phyloP scores from a whole-genome alignment of 2,113 vertebrate genomes.

The Bufo gargarizans region DNA sequence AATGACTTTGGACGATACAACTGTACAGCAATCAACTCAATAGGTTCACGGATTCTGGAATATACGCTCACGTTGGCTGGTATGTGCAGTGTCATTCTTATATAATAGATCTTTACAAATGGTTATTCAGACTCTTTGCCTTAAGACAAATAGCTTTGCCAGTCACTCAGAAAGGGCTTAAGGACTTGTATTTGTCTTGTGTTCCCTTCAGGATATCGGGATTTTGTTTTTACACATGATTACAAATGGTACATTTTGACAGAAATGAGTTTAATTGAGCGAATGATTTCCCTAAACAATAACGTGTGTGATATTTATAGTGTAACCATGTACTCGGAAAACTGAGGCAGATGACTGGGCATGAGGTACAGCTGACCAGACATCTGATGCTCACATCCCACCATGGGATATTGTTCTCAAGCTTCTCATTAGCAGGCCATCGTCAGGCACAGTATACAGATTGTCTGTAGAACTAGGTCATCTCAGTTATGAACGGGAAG shows the following conservation, averaged over 20 bases:
- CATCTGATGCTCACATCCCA: not conserved
- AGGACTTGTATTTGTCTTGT: not conserved
- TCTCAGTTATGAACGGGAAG: too few relatives aligned
- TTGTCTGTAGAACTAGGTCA: not conserved
- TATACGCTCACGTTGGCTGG: constrained; percentile 94
- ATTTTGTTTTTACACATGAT: not conserved
- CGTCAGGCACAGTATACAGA: not conserved
- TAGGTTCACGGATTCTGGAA: constrained; percentile 91
- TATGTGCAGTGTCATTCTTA: constrained; percentile 70
- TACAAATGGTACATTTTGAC: not conserved
- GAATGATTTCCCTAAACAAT: not conserved
- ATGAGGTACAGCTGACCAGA: not conserved
- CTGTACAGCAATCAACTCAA: constrained; percentile 93
- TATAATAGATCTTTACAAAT: not conserved
- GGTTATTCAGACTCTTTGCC: not conserved
- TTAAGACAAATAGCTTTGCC: not conserved
- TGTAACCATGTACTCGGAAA: not conserved
- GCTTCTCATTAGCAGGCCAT: not conserved
- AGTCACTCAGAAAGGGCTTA: not conserved
- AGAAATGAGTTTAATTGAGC: not conserved
- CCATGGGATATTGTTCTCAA: not conserved
- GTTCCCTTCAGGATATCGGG: not conserved
- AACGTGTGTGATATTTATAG: not conserved
- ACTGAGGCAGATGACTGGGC: not conserved
- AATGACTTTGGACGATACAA: constrained; percentile 95